Base-by-base conservation (phyloP, 2,113 vertebrate species). In the Sclerurus mexicanus region DNA sequence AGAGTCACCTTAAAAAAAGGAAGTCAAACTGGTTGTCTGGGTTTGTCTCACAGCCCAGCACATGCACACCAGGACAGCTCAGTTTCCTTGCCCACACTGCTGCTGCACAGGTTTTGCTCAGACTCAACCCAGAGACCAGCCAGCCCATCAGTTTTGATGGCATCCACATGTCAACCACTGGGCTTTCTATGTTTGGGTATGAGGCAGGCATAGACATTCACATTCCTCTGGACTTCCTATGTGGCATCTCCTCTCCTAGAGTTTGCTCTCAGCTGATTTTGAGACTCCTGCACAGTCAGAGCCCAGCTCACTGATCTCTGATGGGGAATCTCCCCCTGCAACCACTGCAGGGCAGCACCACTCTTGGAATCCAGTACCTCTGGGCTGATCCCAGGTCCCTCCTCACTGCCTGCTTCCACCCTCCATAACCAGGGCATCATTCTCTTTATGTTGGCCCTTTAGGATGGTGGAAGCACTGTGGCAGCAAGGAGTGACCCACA, bases 1-100 rank as follows among this genome's bases (percentile, higher is more conserved):
- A 6, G 99, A 99, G 97, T 99, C 99, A 67, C 99, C 99, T 99
- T 98, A 52, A 93, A 90, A 69, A 94, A 86, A 73, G 95, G 35
- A 87, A 95, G 64, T 60, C 27, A 73, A 25, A 49, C 18, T 30
- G 52, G 82, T 50, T 40, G 81, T 68, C 64, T 92, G 74, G 25
- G 42, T 78, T 66, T 5, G 1, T 49, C 33, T 46, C 35, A 11
- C 35, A 85, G 73, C 83, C 72, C 72, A 60, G 40, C 33, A 66
- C 27, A 9, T 0, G 13, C 59, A 31, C 2, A 2, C 53, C 23
- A 37, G 56, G 30, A 33, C 8, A 87, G 28, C 71, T 93, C 39
- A 42, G 22, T 37, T 67, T 37, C 85, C 30, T 25, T 58, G 44
- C 47, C 40, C 72, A 30, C 0, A 0, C 47, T 89, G 44, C 52